Percentiles rank a stretch among this genome's conserved stretches.
Conservation (phyloP, 2,113 vertebrate species). For the Tragelaphus buxtoni region DNA sequence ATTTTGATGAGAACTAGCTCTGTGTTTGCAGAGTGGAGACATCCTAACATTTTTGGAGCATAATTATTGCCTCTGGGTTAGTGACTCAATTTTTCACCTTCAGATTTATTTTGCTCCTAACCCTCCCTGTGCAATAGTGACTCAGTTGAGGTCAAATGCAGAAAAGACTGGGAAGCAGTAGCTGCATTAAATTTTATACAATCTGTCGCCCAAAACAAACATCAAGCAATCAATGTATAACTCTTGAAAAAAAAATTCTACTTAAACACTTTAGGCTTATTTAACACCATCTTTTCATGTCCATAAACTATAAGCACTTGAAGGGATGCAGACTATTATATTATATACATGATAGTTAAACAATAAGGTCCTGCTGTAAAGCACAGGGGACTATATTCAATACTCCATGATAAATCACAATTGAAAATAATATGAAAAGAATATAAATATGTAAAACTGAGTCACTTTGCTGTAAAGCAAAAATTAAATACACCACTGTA, state of each 20-base stretch:
- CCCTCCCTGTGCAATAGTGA: background rate
- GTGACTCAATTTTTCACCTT: background rate
- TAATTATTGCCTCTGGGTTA: background rate
- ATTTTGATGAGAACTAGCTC: background rate
- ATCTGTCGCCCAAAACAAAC: background rate
- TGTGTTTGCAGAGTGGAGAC: background rate
- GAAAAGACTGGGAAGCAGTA: background rate
- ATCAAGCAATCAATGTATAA: background rate
- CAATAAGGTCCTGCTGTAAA: background rate
- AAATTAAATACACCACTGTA: background rate
- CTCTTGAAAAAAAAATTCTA: background rate
- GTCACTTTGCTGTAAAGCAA: background rate
- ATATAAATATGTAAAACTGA: background rate
- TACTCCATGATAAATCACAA: background rate
- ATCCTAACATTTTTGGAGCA: background rate
- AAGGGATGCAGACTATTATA: background rate
- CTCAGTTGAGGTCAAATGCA: background rate
- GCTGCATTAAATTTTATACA: background rate
- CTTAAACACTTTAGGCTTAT: background rate
- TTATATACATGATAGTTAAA: background rate
- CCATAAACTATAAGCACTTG: background rate
- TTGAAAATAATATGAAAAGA: background rate
- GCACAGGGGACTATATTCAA: background rate
- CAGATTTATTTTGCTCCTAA: background rate
- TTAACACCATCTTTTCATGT: background rate